Conservation (phyloP, 1,140 invertebrate genomes). For the Drosophila mayri region DNA sequence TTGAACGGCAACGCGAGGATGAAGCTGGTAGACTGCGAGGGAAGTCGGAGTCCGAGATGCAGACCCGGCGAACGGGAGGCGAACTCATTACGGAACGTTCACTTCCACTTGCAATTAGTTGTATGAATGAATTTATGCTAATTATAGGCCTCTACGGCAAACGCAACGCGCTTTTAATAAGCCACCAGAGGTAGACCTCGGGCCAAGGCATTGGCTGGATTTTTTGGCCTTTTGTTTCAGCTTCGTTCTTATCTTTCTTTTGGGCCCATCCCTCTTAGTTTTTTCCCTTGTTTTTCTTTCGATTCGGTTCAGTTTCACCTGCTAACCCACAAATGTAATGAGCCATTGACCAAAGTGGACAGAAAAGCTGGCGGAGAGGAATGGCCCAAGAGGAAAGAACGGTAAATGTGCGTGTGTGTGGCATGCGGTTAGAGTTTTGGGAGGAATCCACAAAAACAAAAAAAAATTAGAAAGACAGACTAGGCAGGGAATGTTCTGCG, state of each 20-base stretch:
- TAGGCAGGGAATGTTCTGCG: constrained; percentile 42
- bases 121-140: constrained; percentile 82
- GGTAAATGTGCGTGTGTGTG: constrained; percentile 76
- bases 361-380: constrained; percentile 40
- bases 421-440: constrained; percentile 56
- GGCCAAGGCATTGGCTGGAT: constrained; percentile 22
- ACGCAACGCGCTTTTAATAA: constrained; percentile 82
- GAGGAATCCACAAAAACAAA: constrained; percentile 1
- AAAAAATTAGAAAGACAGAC: constrained; percentile 15
- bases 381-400: constrained; percentile 46
- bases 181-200: constrained; percentile 26
- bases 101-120: constrained; percentile 80
- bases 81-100: constrained; percentile 73
- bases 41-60: neutral
- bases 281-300: constrained; percentile 37
- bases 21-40: neutral
- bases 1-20: constrained; percentile 36
- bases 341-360: constrained; percentile 73
- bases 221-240: constrained; percentile 37
- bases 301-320: constrained; percentile 70
- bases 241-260: constrained; percentile 37
- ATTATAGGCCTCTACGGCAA: constrained; percentile 69
- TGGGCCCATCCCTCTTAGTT: constrained; percentile 1
- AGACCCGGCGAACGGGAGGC: constrained; percentile 29
- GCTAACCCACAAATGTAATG: constrained; percentile 82